Conservation (phyloP, 2,113 vertebrate species). For the Calypte anna region DNA sequence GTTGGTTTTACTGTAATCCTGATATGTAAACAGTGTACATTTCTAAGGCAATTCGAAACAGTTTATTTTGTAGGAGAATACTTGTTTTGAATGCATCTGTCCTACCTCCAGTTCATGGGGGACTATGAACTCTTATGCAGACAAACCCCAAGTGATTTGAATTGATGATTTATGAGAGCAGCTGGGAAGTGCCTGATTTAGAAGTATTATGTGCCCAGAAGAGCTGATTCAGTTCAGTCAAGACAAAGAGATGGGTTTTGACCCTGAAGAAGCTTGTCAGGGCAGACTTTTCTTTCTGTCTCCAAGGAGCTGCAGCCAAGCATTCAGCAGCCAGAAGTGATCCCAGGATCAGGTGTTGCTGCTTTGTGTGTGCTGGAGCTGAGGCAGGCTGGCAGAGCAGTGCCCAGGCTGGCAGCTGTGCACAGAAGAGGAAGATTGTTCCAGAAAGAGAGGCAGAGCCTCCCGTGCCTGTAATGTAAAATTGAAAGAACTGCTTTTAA, state of each 20-base stretch:
- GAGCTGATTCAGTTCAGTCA: slow-evolving; percentile 38
- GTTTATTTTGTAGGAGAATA: not conserved
- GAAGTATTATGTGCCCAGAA: not conserved
- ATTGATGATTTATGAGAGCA: slow-evolving; percentile 20
- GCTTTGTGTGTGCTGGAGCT: not conserved
- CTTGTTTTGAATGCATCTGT: not conserved
- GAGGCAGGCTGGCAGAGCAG: not conserved
- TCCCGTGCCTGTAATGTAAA: not conserved
- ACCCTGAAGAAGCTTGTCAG: slow-evolving; percentile 6
- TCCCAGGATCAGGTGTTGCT: slow-evolving; percentile 59
- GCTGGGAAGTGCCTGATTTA: not conserved
- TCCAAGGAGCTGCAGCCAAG: not conserved
- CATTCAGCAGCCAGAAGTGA: slow-evolving; percentile 2
- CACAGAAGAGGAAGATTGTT: slow-evolving; percentile 8
- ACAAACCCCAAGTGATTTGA: not conserved
- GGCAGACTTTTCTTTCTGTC: slow-evolving; percentile 22
- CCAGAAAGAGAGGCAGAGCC: not conserved
- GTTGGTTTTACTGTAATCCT: not conserved
- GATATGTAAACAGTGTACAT: not conserved
- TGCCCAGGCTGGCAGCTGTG: not conserved
- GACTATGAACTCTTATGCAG: not conserved
- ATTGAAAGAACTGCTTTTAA: not conserved
- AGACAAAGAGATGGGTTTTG: slow-evolving; percentile 36
- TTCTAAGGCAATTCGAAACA: not conserved
- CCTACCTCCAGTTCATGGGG: not conserved